These are phyloP conservation scores for Murina feae DNA, from an alignment of 2,113 vertebrate species.

Conservation along the genomic window DNA sequence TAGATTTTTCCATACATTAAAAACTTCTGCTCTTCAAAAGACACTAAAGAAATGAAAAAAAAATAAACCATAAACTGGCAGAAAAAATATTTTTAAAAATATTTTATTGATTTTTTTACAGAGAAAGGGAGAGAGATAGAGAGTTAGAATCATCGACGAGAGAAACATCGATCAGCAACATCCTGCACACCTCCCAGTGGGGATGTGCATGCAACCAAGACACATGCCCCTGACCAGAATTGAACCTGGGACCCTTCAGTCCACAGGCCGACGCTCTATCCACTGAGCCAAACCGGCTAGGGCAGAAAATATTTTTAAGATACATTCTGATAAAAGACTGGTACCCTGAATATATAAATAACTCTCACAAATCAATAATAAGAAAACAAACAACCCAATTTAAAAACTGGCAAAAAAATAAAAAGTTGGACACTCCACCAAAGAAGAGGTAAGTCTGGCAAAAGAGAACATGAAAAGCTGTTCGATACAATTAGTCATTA, in stretches of 20 bases:
- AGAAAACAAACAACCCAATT: neutral
- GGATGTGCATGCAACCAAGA: no score
- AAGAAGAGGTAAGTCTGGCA: neutral
- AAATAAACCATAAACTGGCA: neutral
- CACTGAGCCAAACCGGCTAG: no score
- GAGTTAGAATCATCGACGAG: no score
- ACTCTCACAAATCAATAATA: neutral
- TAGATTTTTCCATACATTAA: neutral
- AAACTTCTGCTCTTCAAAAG: neutral
- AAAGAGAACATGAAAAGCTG: neutral
- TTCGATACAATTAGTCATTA: neutral
- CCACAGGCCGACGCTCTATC: no score
- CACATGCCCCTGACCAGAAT: no score
- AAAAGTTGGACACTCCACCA: neutral
- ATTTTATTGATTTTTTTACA: no score
- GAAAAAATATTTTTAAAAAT: neutral
- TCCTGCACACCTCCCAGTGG: no score
- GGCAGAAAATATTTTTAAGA: neutral
- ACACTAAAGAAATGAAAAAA: neutral
- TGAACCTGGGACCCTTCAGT: no score
- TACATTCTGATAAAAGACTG: neutral
- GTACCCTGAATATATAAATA: neutral
- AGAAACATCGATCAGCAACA: no score
- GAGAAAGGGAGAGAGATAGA: no score
- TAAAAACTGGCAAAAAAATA: neutral